phyloP scores from a whole-genome alignment of 1,140 invertebrate genomes.

The Hylaeus anthracinus region DNA sequence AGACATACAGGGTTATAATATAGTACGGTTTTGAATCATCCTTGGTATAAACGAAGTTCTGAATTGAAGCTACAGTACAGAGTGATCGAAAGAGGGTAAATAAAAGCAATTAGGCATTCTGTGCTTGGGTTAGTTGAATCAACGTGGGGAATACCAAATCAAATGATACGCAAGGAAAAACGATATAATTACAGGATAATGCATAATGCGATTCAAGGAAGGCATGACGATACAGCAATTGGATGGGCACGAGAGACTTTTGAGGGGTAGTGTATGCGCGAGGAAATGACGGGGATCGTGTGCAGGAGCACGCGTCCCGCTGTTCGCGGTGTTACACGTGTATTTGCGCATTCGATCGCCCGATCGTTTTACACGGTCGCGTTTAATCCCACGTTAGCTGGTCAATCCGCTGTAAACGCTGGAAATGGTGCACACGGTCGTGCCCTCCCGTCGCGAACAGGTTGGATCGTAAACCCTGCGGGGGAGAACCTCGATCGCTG shows the following conservation, averaged over 20 bases:
- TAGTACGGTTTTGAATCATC: too few species aligned
- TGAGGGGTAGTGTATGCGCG: not conserved
- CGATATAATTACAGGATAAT: too few species aligned
- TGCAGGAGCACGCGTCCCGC: slow-evolving; percentile 9
- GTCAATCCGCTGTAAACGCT: slow-evolving; percentile 46
- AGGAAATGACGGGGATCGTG: slow-evolving; percentile 5
- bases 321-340: slow-evolving; percentile 37
- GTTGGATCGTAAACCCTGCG: not conserved
- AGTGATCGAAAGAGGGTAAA: too few species aligned
- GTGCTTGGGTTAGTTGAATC: too few species aligned
- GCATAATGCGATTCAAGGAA: too few species aligned
- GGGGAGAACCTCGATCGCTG: not conserved
- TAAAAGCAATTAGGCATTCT: too few species aligned
- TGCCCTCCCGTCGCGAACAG: not conserved
- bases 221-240: not conserved
- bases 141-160: too few species aligned
- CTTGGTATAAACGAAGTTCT: too few species aligned
- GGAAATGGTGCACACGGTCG: not conserved
- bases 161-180: too few species aligned
- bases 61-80: too few species aligned
- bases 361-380: slow-evolving; percentile 43
- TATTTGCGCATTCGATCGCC: slow-evolving; percentile 44
- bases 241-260: not conserved
- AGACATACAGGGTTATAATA: too few species aligned
- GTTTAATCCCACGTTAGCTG: slow-evolving; percentile 49